These are phyloP conservation scores for Eutrigla gurnardus DNA, from an alignment of 2,797 vertebrate genomes.

Conservation along the genomic window DNA sequence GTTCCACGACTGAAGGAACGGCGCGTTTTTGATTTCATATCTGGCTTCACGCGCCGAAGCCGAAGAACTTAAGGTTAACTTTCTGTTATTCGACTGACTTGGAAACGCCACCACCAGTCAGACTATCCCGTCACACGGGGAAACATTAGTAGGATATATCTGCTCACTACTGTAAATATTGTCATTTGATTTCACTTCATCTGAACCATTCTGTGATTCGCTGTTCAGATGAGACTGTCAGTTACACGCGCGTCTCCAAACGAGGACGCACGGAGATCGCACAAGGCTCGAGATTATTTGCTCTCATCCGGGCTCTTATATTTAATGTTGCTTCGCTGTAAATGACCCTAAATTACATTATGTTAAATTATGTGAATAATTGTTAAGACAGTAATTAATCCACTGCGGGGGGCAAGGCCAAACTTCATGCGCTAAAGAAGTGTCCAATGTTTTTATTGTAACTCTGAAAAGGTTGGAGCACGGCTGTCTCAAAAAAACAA, in stretches of 20 bases:
- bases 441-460: slow-evolving; percentile 17
- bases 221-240: slow-evolving; percentile 1
- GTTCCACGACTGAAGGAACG: not conserved
- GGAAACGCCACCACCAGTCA: slow-evolving; percentile 12
- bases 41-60: slow-evolving; percentile 25
- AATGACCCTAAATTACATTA: slow-evolving; percentile 1
- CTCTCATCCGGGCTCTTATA: slow-evolving; percentile 1
- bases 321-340: not conserved
- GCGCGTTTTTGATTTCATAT: slow-evolving; percentile 4
- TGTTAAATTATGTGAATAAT: not conserved
- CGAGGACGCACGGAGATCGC: slow-evolving; percentile 49
- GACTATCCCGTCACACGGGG: not conserved
- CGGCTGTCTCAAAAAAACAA: slow-evolving; percentile 2
- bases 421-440: slow-evolving; percentile 22
- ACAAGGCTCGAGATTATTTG: slow-evolving; percentile 10
- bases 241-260: slow-evolving; percentile 53
- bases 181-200: slow-evolving; percentile 2
- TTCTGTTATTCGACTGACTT: slow-evolving; percentile 12
- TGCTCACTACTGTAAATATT: slow-evolving; percentile 28
- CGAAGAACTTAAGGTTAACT: slow-evolving; percentile 38
- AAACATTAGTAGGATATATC: not conserved
- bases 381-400: not conserved
- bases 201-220: not conserved
- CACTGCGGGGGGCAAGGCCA: not conserved
- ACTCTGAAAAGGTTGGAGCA: slow-evolving; percentile 10